Evolutionary conservation across 2,113 vertebrate species (phyloP), one percentile per base, ranked within the genome.

Genomic region (Ploceus nigricollis): DNA sequence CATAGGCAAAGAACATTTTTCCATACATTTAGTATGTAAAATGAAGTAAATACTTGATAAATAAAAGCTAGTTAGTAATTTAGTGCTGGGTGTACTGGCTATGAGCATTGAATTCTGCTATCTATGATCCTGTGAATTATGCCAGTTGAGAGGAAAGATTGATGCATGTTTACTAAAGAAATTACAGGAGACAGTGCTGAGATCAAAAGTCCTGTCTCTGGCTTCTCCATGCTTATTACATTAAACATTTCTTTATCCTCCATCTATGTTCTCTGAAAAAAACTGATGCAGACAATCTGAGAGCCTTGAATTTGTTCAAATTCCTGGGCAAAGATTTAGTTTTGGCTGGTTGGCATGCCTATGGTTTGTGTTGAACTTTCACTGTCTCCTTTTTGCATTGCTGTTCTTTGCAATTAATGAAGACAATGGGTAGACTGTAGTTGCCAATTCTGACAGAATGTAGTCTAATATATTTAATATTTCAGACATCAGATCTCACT

Each of bases 401-500:
- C 50, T 65, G 13, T 58, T 92, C 54, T 89, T 92, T 83, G 78
- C 60, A 87, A 48, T 91, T 87, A 90, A 48, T 53, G 70, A 79
- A 90, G 78, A 95, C 95, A 96, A 95, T 93, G 53, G 79, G 24
- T 61, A 76, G 76, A 77, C 39, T 81, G 27, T 61, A 54, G 40
- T 28, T 80, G 71, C 79, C 64, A 93, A 12, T 90, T 93, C 51
- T 90, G 51, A 48, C n/a, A 81, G 50, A 88, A 86, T 93, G 72
- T 72, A 60, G 73, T 72, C 30, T 82, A 45, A 56, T 75, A 6
- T 76, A 94, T 88, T 68, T 64, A 75, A 33, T 25, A 54, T 75
- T 95, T 87, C 56, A 93, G 60, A 45, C 39, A 25, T 65, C 57
- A 88, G 30, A 51, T 15, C 68, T 94, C 35, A 56, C 8, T 56